Evolutionary conservation across 2,797 vertebrate species (phyloP).

Genomic region (Aphelocoma californica): DNA sequence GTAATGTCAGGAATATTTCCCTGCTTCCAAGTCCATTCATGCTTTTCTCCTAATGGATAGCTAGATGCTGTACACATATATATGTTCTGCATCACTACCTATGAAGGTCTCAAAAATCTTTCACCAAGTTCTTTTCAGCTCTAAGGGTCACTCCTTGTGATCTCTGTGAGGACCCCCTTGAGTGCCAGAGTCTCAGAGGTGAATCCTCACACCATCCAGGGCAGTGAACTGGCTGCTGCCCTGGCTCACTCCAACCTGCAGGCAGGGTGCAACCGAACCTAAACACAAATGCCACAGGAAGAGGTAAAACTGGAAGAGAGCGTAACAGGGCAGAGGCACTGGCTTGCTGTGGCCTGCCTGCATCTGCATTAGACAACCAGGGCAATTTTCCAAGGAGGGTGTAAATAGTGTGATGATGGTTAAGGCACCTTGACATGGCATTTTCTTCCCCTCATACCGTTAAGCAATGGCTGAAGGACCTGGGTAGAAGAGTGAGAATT

Average conservation of each 20-base stretch:
- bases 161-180: not conserved
- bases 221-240: not conserved
- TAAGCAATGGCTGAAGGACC: not conserved
- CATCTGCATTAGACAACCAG: not conserved
- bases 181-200: not conserved
- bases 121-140: not conserved
- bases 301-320: not conserved
- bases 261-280: not conserved
- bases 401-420: not conserved
- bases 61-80: not conserved
- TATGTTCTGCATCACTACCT: not conserved
- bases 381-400: not conserved
- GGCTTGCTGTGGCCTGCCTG: not conserved
- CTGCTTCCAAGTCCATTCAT: not conserved
- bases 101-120: not conserved
- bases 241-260: fast-evolving
- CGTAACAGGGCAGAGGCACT: fast-evolving
- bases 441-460: not conserved
- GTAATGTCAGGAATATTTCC: not conserved
- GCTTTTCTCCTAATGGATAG: not conserved
- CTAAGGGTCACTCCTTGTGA: not conserved
- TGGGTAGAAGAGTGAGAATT: not conserved
- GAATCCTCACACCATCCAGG: not conserved
- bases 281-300: not conserved
- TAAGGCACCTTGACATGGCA: not conserved